Evolutionary conservation across 2,113 vertebrate genomes (phyloP), one percentile per base, ranked within the genome.

Genomic region (Campylomormyrus numenius): DNA sequence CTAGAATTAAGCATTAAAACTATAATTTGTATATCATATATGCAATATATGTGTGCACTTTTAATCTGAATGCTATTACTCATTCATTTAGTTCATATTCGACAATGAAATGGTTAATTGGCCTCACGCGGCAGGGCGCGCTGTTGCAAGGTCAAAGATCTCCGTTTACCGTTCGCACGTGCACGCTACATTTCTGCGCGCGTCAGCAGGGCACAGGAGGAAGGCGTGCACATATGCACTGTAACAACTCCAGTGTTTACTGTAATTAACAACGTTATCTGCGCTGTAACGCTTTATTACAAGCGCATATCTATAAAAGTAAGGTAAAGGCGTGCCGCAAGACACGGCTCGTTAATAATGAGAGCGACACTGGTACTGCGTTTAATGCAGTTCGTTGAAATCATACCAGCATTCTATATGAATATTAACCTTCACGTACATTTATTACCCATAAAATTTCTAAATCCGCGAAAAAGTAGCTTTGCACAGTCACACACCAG

Each of bases 101-200:
- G 70, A 94, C 93, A 92, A 93, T 56, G 89, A 92, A 92, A 89
- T 89, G 91, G 93, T 94, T 94, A 94, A 90, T 85, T 93, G 86
- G 48, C 92, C 87, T 92, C 93, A 58, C 92, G 90, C 92, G 91
- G 87, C 80, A 89, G 90, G 77, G 90, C 89, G 88, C 89, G 86
- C 27, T 89, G 93, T 93, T 92, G 93, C 95, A 96, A 96, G 95
- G 95, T 96, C 95, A 96, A 95, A 96, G 92, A 95, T 95, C 95
- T 95, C 93, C 85, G 92, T 95, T 96, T 95, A 94, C 95, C 89
- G 92, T 83, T 93, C 91, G 93, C 94, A 92, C 92, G 83, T 90
- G 93, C 92, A 91, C 92, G 93, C 91, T 85, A 90, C 45, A 90
- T 91, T 92, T 92, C 89, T 92, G 92, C 92, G 89, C 80, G 88